These are phyloP conservation scores for Setipinna tenuifilis DNA, from an alignment of 2,797 vertebrate species.

Conservation along the genomic window DNA sequence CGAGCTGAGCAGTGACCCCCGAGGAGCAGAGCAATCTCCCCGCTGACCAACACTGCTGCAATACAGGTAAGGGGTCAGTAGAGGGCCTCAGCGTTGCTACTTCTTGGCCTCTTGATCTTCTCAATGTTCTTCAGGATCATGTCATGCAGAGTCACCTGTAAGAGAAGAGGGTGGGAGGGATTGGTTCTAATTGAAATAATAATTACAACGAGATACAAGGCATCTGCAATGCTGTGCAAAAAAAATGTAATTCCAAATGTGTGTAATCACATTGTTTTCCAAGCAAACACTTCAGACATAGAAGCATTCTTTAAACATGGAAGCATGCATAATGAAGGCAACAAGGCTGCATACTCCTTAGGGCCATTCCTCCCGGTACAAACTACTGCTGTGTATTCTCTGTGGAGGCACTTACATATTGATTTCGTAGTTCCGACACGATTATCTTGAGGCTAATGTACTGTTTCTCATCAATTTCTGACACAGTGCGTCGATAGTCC, in stretches of 20 bases:
- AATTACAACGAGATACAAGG: not conserved
- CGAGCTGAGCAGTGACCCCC: not conserved
- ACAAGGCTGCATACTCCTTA: too few species aligned
- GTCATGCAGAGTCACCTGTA: conserved; percentile 86
- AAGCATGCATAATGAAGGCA: too few species aligned
- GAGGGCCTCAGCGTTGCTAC: conserved; percentile 87
- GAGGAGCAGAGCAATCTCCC: not conserved
- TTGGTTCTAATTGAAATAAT: not conserved
- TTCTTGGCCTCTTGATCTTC: conserved; percentile 89
- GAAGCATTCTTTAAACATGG: too few species aligned
- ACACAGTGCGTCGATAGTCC: conserved; percentile 86
- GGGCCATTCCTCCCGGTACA: too few species aligned
- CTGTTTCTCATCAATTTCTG: conserved; percentile 88
- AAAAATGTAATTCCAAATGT: too few species aligned
- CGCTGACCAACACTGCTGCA: not conserved
- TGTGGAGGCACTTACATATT: conserved; percentile 77
- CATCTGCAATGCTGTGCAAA: not conserved
- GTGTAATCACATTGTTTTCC: too few species aligned
- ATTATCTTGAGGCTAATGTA: conserved; percentile 89
- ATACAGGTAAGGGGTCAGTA: conserved; percentile 70
- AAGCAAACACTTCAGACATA: too few species aligned
- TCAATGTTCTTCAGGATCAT: conserved; percentile 92
- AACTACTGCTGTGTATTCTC: not conserved
- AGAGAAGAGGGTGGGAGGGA: not conserved
- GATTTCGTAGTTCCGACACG: conserved; percentile 88